Evolutionary conservation across 2,113 vertebrate species (phyloP), one percentile per base, ranked within the genome.

Genomic region (Eleginops maclovinus): DNA sequence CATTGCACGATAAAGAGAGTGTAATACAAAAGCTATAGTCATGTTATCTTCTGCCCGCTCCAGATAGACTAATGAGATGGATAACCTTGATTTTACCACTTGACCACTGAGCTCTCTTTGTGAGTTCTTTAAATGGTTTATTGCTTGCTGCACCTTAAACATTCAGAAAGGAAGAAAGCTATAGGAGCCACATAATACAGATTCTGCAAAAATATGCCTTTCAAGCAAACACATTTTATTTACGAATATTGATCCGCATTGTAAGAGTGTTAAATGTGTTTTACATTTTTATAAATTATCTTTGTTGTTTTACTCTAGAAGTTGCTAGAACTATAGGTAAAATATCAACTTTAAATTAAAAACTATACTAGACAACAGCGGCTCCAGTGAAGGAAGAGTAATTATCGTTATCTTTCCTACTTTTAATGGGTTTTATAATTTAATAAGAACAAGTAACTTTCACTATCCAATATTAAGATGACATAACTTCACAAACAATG

Each of bases 1-100:
- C 43, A 70, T 31, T 31, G 51, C 49, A 51, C 17, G 19, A 54
- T 81, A 41, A 81, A 77, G 46, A 26, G 22, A 47, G 22, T 49
- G 49, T 14, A 16, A 71, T 46, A 46, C 4, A 16, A 22, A 28
- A 16, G 47, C 69, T 67, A 26, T 9, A 41, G 16, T 31, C 17
- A 41, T 19, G 22, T 26, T 59, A 31, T 55, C 21, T 41, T 26
- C 44, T 21, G 40, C 26, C 43, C 47, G 43, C 21, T 54, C 7
- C 13, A 43, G 24, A 31, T 14, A 61, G 22, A 50, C 55, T 31
- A 40, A 62, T 28, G 21, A 53, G 26, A 49, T 47, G 10, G 26
- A 44, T 1, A 14, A 24, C 58, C 22, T 36, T 65, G 59, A 28
- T 26, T 26, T 50, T 49, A 36, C 24, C 59, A 49, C n/a, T 3